Conservation (phyloP, 2,888 invertebrate genomes). For the Hofmannophila pseudospretella region DNA sequence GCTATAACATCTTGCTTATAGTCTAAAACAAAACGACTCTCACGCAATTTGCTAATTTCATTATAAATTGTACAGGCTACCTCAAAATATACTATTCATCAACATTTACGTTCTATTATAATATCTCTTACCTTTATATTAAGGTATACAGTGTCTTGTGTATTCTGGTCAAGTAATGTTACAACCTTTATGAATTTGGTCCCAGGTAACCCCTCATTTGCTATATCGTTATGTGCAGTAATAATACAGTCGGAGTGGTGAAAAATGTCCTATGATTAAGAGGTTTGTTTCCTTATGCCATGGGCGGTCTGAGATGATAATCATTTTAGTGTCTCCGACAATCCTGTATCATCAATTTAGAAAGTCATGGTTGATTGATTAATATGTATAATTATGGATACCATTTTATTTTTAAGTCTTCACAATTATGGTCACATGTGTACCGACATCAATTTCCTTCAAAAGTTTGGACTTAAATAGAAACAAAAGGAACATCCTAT, state of each 20-base stretch:
- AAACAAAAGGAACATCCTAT: too few relatives aligned
- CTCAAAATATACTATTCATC: neutral
- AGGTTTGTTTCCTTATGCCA: slow-evolving; percentile 14
- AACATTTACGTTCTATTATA: neutral
- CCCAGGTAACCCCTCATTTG: slow-evolving; percentile 14
- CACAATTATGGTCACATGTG: too few relatives aligned
- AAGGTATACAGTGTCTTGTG: neutral
- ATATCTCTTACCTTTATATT: neutral
- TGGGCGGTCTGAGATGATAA: slow-evolving; percentile 9
- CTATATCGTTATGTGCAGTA: slow-evolving; percentile 14
- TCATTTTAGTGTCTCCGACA: slow-evolving; percentile 1
- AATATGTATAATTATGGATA: too few relatives aligned
- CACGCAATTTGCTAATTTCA: slow-evolving; percentile 5
- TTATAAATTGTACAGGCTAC: slow-evolving; percentile 2
- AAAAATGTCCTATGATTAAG: slow-evolving; percentile 21
- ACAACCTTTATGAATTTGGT: neutral
- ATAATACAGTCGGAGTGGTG: slow-evolving; percentile 15
- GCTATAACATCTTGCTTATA: neutral
- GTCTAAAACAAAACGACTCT: neutral
- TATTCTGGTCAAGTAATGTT: neutral
- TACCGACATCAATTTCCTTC: too few relatives aligned
- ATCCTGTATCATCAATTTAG: neutral
- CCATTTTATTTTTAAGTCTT: too few relatives aligned
- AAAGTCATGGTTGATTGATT: too few relatives aligned
- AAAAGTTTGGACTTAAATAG: too few relatives aligned